phyloP scores from a whole-genome alignment of 2,888 invertebrate genomes.

The Trachelus stipa region DNA sequence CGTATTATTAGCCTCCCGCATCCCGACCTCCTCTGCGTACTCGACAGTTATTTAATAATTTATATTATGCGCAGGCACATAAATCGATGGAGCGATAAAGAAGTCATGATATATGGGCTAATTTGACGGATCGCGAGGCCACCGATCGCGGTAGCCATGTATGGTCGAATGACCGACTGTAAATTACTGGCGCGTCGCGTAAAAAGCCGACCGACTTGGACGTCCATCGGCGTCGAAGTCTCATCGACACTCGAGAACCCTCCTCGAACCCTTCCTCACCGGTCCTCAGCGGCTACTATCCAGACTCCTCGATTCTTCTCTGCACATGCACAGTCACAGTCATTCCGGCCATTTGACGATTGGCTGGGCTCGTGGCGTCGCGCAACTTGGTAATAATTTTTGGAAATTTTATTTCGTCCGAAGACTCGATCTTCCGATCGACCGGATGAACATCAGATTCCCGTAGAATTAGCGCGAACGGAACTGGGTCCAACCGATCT shows the following conservation, averaged over 20 bases:
- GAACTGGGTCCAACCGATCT: neutral
- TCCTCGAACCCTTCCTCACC: neutral
- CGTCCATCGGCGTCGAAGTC: constrained; percentile 53
- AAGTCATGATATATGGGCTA: constrained; percentile 64
- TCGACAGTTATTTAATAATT: constrained; percentile 62
- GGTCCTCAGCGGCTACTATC: neutral
- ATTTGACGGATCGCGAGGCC: constrained; percentile 65
- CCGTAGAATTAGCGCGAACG: neutral
- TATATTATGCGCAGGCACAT: constrained; percentile 64
- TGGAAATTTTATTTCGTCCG: neutral
- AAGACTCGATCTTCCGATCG: neutral
- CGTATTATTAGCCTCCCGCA: neutral
- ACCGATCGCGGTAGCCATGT: constrained; percentile 58
- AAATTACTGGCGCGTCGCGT: constrained; percentile 63
- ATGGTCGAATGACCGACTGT: constrained; percentile 64
- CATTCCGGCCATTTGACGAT: neutral
- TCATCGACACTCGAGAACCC: constrained; percentile 53
- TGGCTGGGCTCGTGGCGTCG: neutral
- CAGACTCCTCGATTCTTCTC: neutral
- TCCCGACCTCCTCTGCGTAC: neutral
- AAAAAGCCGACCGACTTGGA: constrained; percentile 56
- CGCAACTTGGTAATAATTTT: neutral
- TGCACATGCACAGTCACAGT: neutral
- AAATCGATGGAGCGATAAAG: constrained; percentile 60
- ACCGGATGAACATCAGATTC: neutral